Evolutionary conservation across 2,797 vertebrate species (phyloP).

Genomic region (Pseudocheirus occidentalis): DNA sequence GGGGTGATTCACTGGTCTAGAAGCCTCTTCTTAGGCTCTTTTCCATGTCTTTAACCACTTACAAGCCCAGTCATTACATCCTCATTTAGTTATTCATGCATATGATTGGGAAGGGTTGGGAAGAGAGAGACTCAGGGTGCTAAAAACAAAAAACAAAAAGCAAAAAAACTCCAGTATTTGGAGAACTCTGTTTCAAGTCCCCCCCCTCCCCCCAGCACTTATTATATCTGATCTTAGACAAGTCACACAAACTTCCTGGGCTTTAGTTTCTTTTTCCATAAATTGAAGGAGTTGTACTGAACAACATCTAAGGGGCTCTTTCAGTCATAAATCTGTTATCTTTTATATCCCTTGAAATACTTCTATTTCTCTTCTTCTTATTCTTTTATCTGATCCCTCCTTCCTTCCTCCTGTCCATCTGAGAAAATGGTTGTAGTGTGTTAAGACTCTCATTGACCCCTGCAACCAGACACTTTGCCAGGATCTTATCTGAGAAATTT

Average conservation of each 20-base stretch:
- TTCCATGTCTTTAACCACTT: neutral
- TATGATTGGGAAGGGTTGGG: neutral
- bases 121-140: neutral
- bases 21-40: neutral
- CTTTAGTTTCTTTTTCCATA: neutral
- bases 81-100: neutral
- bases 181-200: neutral
- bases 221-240: neutral
- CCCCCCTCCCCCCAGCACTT: neutral
- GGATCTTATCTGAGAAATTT: neutral
- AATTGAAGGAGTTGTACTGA: neutral
- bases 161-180: neutral
- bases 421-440: neutral
- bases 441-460: neutral
- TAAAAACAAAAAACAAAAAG: too few relatives aligned
- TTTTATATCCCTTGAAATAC: neutral
- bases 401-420: neutral
- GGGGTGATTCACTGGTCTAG: neutral
- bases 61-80: neutral
- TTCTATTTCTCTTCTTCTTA: neutral
- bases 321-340: neutral
- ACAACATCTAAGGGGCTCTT: neutral
- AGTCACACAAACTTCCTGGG: neutral
- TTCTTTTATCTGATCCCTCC: neutral
- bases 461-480: neutral